These are phyloP conservation scores for Rosalia funebris DNA, from an alignment of 2,888 invertebrate species.

Conservation along the genomic window DNA sequence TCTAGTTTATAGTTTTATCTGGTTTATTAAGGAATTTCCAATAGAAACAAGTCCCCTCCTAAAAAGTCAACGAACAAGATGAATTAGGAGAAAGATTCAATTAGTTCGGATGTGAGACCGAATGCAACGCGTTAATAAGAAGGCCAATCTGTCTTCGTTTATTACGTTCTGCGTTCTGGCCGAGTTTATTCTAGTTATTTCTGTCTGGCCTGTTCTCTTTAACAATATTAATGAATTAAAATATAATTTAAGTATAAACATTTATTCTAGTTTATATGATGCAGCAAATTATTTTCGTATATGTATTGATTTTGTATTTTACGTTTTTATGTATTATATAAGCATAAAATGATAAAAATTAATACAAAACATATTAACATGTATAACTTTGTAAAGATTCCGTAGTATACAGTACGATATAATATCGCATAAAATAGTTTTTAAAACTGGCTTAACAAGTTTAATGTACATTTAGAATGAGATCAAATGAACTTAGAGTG, in stretches of 20 bases:
- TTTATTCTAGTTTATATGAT: too few relatives aligned
- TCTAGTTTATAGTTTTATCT: slow-evolving; percentile 23
- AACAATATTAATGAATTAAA: slow-evolving; percentile 2
- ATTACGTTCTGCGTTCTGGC: slow-evolving; percentile 21
- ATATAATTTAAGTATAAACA: not conserved
- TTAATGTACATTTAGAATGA: too few relatives aligned
- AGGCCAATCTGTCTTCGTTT: slow-evolving; percentile 59
- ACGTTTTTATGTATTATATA: too few relatives aligned
- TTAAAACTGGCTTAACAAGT: too few relatives aligned
- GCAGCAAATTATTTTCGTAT: too few relatives aligned
- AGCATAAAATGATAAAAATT: too few relatives aligned
- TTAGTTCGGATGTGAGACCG: slow-evolving; percentile 53
- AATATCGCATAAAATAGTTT: too few relatives aligned
- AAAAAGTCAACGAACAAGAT: slow-evolving; percentile 53
- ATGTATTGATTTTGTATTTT: too few relatives aligned
- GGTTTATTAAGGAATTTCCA: slow-evolving; percentile 24
- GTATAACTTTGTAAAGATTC: too few relatives aligned
- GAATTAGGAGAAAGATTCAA: slow-evolving; percentile 58
- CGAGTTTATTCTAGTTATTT: slow-evolving; percentile 16
- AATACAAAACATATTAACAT: too few relatives aligned
- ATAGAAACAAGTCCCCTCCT: slow-evolving; percentile 52
- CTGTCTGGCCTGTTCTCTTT: slow-evolving; percentile 8
- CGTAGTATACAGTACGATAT: too few relatives aligned
- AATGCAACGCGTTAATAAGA: slow-evolving; percentile 56
- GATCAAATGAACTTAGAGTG: too few relatives aligned